Evolutionary conservation across 2,888 invertebrate genomes (phyloP).

Genomic region (Campopleginae sp.): DNA sequence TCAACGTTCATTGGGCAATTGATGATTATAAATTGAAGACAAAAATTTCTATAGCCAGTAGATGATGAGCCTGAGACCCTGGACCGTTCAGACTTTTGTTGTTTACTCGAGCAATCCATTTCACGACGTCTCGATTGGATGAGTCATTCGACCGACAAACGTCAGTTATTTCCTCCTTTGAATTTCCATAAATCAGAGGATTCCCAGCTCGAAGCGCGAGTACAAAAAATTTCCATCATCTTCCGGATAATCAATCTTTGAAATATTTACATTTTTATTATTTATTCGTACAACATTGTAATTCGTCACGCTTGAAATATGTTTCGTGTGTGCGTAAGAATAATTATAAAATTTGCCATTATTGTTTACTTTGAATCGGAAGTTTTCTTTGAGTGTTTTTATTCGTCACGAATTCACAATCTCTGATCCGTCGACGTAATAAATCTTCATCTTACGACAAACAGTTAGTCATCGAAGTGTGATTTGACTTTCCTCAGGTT

Average conservation of each 20-base stretch:
- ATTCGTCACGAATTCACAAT: background rate
- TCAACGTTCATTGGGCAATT: background rate
- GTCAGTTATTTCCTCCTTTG: background rate
- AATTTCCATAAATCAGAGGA: background rate
- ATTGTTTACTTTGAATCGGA: background rate
- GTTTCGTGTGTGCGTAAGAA: background rate
- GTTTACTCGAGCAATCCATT: background rate
- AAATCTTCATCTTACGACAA: background rate
- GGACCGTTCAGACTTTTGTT: background rate
- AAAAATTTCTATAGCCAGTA: too few relatives aligned
- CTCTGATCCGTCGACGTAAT: background rate
- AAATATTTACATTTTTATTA: background rate
- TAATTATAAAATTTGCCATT: background rate
- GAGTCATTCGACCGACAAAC: background rate
- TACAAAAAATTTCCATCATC: background rate
- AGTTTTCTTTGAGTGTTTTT: background rate
- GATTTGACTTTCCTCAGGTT: background rate
- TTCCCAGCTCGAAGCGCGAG: background rate
- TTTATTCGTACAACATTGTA: background rate
- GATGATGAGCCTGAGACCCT: too few relatives aligned
- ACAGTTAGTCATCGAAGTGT: background rate
- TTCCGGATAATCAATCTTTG: background rate
- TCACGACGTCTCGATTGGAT: background rate
- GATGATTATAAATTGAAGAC: background rate
- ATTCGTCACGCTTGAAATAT: background rate